Conservation (phyloP, 2,113 vertebrate species). For the Nothocercus nigrocapillus region DNA sequence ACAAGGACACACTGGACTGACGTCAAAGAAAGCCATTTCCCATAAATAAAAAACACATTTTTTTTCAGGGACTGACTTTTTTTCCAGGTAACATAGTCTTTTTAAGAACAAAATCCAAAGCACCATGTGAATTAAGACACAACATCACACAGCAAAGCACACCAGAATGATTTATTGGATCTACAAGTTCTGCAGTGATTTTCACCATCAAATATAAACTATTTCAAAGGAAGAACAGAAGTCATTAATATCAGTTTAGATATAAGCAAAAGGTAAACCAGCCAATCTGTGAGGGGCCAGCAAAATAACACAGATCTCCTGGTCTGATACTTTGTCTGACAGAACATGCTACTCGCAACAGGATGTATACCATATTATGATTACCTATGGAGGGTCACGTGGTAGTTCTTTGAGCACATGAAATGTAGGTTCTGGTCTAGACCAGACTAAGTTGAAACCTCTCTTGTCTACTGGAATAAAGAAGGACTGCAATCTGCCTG, state of each 20-base stretch:
- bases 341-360: rapidly evolving
- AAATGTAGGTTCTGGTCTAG: not conserved
- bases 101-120: not conserved
- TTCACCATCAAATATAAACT: not conserved
- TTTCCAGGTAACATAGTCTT: not conserved
- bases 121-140: not conserved
- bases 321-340: not conserved
- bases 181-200: not conserved
- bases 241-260: not conserved
- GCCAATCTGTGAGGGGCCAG: not conserved
- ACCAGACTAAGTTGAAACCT: not conserved
- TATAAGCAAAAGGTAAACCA: not conserved
- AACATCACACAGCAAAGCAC: not conserved
- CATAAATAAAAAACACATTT: not conserved
- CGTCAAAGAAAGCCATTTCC: not conserved
- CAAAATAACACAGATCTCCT: not conserved
- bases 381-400: not conserved
- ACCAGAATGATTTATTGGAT: not conserved
- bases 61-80: not conserved
- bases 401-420: not conserved
- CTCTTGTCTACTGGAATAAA: not conserved
- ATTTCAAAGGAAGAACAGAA: not conserved
- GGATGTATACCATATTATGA: not conserved
- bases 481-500: not conserved
- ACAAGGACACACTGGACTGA: not conserved